Base-by-base conservation (phyloP, 2,113 vertebrate species). In the Apaloderma vittatum region DNA sequence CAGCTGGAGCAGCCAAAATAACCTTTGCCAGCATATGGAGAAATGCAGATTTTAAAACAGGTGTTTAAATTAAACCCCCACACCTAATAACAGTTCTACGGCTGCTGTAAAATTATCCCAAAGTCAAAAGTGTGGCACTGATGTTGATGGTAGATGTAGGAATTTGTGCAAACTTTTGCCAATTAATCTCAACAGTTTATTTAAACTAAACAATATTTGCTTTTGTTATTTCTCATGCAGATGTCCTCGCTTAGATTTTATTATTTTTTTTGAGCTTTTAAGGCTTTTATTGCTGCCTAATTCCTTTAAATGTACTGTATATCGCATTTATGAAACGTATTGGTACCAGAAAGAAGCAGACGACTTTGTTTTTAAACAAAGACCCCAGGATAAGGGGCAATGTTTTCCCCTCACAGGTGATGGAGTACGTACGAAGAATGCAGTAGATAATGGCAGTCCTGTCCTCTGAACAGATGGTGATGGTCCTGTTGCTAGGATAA, bases 401-500 rank as follows among this genome's bases (percentile, higher is more conserved):
- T 94, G 94, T 95, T 96, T 98, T 77, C 89, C 95, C 95, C 97
- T 98, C 98, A 98, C 99, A 99, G 99, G 99, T 99, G 98, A 99
- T 99, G 98, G 98, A 98, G 98, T 98, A 98, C 90, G 97, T 98
- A 97, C 96, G 98, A 98, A 98, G 98, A 98, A 98, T 98, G 97
- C 95, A 93, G 93, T 43, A 90, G 97, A 98, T 98, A 98, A 98
- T 98, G 97, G 98, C 98, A 97, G 98, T 97, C 98, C 98, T 98
- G 98, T 98, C 98, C 98, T 98, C 97, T 94, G 98, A 99, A 99
- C 99, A 99, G 99, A 99, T 99, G 99, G 99, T 98, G 98, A 98
- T 98, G 98, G 98, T 97, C 98, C 98, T 98, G 99, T 99, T 99
- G 99, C 99, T 99, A 99, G 98, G 99, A 98, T 98, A 98, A 99